phyloP scores from a whole-genome alignment of 2,113 vertebrate genomes.

The Columba livia region DNA sequence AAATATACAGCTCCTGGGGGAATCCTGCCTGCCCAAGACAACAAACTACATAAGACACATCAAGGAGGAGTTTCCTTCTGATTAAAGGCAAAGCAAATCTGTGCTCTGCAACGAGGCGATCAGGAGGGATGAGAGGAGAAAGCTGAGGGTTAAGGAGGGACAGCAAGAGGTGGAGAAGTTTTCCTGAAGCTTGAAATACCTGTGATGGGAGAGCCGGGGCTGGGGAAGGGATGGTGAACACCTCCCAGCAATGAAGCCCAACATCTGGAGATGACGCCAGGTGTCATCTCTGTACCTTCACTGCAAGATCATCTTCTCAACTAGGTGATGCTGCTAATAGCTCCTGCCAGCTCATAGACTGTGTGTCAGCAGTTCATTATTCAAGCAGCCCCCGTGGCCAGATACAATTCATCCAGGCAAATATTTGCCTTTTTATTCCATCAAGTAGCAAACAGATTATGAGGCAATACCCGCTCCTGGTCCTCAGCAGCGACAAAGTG shows the following conservation, averaged over 20 bases:
- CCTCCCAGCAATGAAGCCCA: background rate
- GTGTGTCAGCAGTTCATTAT: background rate
- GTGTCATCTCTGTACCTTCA: background rate
- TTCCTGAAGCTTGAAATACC: background rate
- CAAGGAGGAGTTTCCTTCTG: background rate
- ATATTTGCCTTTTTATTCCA: background rate
- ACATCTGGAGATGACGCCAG: background rate
- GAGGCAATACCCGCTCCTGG: background rate
- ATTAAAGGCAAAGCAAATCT: background rate
- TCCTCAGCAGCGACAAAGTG: rapidly evolving
- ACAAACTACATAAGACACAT: background rate
- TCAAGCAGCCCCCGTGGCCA: background rate
- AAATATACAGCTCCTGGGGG: conserved; percentile 21
- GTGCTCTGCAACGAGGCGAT: background rate
- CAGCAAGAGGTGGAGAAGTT: background rate
- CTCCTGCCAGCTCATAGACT: background rate
- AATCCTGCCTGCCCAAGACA: background rate
- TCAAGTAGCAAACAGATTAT: background rate
- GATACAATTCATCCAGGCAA: background rate
- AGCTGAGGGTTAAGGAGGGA: background rate
- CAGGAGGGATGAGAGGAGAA: background rate
- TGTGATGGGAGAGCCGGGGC: background rate
- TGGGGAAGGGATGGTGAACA: background rate
- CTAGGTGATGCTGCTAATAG: background rate
- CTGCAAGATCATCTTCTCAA: background rate